Evolutionary conservation across 2,888 invertebrate species (phyloP), one percentile per base, ranked within the genome.

Genomic region (Papilio demoleus): DNA sequence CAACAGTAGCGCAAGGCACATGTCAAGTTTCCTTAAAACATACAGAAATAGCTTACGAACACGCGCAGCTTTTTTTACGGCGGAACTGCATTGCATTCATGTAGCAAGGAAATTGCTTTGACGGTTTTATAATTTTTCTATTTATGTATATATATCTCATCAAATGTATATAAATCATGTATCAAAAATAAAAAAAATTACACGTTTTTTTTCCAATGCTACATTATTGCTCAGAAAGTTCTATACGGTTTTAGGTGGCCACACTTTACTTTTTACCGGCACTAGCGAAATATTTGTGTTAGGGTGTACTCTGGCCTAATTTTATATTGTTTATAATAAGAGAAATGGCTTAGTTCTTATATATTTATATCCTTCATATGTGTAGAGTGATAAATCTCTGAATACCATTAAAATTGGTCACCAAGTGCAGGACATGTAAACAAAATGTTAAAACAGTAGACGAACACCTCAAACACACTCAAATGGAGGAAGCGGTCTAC

Each of bases 401-500:
- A 56, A 56, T 56, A 31, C 53, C 31, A 1, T 9, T 12, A 27
- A 17, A 56, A 17, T n/a, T 56, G 53, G 53, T 31, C 14, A 56
- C 53, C 11, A 24, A 31, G 36, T 11, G 36, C 65, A 34, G 65
- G 65, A 65, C 40, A 53, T 17, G 60, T 65, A 65, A 69, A 69
- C 61, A 69, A 65, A 65, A 67, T 34, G 24, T 67, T 42, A 42
- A 61, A 65, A 65, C 69, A 61, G 69, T 65, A 65, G 27, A 17
- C 42, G 36, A 69, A 69, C 50, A 61, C 65, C 60, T 68, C 42
- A 60, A 69, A 61, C 65, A 65, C 8, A 65, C 69, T 68, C 42
- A 56, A 68, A 69, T 67, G 70, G 69, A 74, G 74, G 75, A 75
- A 74, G 73, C 70, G 71, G 70, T 64, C 19, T 71, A 68, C 68